phyloP scores from a whole-genome alignment of 2,888 invertebrate genomes.

The Amblyjoppa proteus region DNA sequence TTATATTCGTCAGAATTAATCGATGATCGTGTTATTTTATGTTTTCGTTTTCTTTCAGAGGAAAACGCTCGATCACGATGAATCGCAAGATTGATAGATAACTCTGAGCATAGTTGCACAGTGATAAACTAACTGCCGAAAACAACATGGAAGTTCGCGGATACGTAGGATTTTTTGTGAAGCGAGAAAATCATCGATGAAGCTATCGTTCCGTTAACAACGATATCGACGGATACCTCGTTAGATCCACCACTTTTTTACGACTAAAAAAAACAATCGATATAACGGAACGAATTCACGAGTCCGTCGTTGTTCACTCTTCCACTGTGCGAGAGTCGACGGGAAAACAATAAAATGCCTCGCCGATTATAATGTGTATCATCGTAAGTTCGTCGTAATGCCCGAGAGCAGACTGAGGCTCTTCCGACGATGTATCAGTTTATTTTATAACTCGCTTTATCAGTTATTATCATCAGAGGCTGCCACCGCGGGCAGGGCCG shows the following conservation, averaged over 20 bases:
- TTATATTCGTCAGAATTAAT: slow-evolving; percentile 12
- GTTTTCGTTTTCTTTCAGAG: slow-evolving; percentile 1
- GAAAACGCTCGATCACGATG: slow-evolving; percentile 27
- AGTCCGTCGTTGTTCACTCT: slow-evolving; percentile 12
- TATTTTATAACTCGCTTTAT: slow-evolving; percentile 74
- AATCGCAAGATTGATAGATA: slow-evolving; percentile 8
- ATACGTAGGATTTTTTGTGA: neutral
- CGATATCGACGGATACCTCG: neutral
- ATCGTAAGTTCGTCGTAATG: slow-evolving; percentile 31
- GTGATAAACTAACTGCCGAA: slow-evolving; percentile 49
- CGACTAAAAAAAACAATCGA: neutral
- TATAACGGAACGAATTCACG: neutral
- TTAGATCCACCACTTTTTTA: neutral
- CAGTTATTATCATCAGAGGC: slow-evolving; percentile 68
- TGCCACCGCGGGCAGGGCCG: slow-evolving; percentile 47
- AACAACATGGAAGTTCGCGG: slow-evolving; percentile 26
- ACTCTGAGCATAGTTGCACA: neutral
- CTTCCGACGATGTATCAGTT: slow-evolving; percentile 72
- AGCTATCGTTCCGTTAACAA: neutral
- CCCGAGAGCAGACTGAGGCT: slow-evolving; percentile 62
- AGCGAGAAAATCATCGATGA: neutral
- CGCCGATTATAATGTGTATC: neutral
- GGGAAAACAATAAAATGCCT: slow-evolving; percentile 29
- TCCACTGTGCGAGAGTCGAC: neutral
- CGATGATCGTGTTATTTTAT: neutral